Evolutionary conservation across 1,140 invertebrate species (phyloP), one percentile per base, ranked within the genome.

Genomic region (Hylaeus volcanicus): DNA sequence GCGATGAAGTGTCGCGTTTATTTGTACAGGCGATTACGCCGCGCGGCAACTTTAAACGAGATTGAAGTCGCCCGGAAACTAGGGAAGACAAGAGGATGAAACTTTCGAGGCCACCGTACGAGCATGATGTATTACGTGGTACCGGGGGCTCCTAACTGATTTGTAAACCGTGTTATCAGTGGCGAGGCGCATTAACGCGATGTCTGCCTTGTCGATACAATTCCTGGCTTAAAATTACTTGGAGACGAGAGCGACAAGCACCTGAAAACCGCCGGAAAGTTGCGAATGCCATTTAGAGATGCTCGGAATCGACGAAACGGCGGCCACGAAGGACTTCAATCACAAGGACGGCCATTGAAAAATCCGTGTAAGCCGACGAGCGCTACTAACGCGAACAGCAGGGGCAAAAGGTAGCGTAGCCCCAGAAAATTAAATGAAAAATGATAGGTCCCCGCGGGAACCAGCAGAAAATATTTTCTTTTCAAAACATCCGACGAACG

Each of bases 141-240:
- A 37, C 58, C 26, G 39, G 11, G n/a, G 9, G 39, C 39, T 56
- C 55, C 53, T 70, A 77, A 77, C 74, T 70, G 74, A 77, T 77
- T 77, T 77, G 48, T 77, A 77, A 77, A 77, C 65, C 66, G 8
- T 4, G 74, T 61, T 77, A 70, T 60, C 66, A 45, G 14, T 39
- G 43, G 53, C 43, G 60, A 37, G 60, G 15, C 37, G 45, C 55
- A 45, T 77, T 70, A 60, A 70, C 55, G 55, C 66, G 15, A 37
- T 14, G 61, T 43, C 37, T 53, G 53, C 45, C 45, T 74, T 74
- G 72, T 77, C 74, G 74, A 77, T 70, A 77, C 55, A 69, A 77
- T 60, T 58, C 66, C 5, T 5, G 12, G 15, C 8, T 64, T 39
- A 15, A 64, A 64, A 43, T 64, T 64, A 64, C 39, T 3, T 5